Conservation (phyloP, 2,888 invertebrate genomes). For the Halocaridina rubra region DNA sequence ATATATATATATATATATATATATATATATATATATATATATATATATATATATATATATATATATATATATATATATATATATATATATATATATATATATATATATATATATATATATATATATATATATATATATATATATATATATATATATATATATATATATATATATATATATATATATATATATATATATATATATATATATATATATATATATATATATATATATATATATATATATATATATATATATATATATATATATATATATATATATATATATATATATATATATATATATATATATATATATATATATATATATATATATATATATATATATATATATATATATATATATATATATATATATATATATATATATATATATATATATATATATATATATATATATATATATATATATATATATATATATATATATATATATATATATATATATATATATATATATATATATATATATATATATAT, state of each 20-base stretch:
- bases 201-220: background rate
- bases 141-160: background rate
- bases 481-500: background rate
- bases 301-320: background rate
- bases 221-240: background rate
- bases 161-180: background rate
- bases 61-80: background rate
- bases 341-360: background rate
- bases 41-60: background rate
- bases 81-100: background rate
- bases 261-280: constrained; percentile 8
- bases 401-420: background rate
- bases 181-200: background rate
- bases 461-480: background rate
- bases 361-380: background rate
- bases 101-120: background rate
- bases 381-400: background rate
- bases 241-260: background rate
- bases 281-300: constrained; percentile 1
- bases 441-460: background rate
- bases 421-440: background rate
- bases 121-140: background rate
- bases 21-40: background rate
- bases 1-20: background rate
- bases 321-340: background rate